Base-by-base conservation (phyloP, 2,113 vertebrate species). In the Phrynocephalus versicolor region DNA sequence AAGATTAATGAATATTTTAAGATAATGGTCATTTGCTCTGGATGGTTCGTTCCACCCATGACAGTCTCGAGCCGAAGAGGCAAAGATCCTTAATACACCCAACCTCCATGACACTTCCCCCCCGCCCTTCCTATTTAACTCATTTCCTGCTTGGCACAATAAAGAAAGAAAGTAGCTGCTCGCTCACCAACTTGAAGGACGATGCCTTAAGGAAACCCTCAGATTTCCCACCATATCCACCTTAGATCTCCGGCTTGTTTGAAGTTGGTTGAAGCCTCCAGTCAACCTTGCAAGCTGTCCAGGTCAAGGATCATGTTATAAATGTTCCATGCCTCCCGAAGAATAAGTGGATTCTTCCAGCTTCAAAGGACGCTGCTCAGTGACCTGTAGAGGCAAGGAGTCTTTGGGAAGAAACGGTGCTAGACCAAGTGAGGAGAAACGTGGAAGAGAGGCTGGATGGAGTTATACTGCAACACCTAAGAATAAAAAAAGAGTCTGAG, bases 261-360 rank as follows among this genome's bases (percentile, higher is more conserved):
- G 88, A 70, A 82, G 85, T 1, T 51, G 65, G 83, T 62, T 83
- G 91, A 89, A 84, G 85, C 85, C 23, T 92, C 89, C 88, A 76
- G 85, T 82, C 89, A 60, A 33, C 65, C 84, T 71, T 79, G 30
- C 84, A 77, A 85, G n/a, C 85, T 33, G 37, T 33, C 0, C 0
- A 55, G 90, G 90, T 80, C 89, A 82, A 41, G 41, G 71, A 70
- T 83, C 85, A 37, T 80, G 13, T 88, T 91, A 90, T 1, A 6
- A 89, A 13, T 0, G 65, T 69, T 27, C 78, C 27, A 57, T 0
- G 15, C 58, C 41, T 2, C 51, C 83, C 74, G 84, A 77, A 80
- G 64, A 64, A 33, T 14, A 77, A 89, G 57, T 76, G 58, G 64
- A 60, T 84, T 12, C 1, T 74, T 71, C 27, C 0, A 15, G 67